Conservation (phyloP, 2,888 invertebrate genomes). For the Mesorhabditis spiculigera region DNA sequence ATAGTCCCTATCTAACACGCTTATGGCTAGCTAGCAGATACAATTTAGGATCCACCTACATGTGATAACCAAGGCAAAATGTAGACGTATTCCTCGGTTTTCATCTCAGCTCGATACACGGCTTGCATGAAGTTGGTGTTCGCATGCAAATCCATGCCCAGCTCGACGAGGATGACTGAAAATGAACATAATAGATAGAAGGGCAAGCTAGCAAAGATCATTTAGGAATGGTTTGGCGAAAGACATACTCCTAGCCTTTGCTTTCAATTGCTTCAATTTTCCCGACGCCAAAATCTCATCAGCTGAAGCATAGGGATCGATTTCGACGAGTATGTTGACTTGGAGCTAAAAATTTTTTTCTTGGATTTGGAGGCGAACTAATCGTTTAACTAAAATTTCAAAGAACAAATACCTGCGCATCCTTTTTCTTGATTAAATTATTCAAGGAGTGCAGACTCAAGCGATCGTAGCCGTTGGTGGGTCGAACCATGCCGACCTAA, state of each 20-base stretch:
- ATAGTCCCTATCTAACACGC: not conserved
- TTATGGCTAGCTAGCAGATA: not conserved
- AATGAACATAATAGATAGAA: too few relatives aligned
- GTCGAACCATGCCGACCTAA: constrained; percentile 39
- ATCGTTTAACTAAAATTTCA: not conserved
- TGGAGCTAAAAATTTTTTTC: constrained; percentile 24
- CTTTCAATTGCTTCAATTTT: constrained; percentile 33
- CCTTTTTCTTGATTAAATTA: constrained; percentile 41
- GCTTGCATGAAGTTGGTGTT: constrained; percentile 52
- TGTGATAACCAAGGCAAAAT: constrained; percentile 55
- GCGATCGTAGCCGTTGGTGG: constrained; percentile 42
- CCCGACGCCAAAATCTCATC: constrained; percentile 53
- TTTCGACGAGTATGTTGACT: constrained; percentile 47
- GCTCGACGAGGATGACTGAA: constrained; percentile 52
- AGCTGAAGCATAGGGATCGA: constrained; percentile 50
- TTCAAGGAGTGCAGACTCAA: constrained; percentile 49
- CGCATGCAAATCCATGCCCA: constrained; percentile 54
- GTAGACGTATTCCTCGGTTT: constrained; percentile 52
- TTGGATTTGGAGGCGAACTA: too few relatives aligned
- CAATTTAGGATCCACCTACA: constrained; percentile 24
- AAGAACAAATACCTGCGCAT: not conserved
- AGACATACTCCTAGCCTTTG: constrained; percentile 40
- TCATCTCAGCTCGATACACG: constrained; percentile 39
- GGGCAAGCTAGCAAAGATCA: too few relatives aligned
- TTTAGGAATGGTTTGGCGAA: too few relatives aligned